These are phyloP conservation scores for Thecophora atra DNA, from an alignment of 2,888 invertebrate genomes.

Conservation along the genomic window DNA sequence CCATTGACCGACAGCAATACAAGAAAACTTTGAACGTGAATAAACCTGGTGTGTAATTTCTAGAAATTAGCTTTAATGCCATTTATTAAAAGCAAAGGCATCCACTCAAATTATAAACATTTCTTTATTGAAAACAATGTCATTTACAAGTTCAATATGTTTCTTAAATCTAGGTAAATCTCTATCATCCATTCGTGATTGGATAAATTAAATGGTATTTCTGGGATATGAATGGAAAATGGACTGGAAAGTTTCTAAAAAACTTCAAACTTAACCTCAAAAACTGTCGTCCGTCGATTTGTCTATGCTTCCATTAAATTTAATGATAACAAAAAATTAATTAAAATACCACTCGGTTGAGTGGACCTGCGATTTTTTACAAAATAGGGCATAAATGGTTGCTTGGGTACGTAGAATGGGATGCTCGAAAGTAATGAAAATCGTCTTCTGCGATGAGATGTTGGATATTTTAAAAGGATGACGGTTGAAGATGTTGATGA, in stretches of 20 bases:
- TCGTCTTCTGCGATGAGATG: no score
- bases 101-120: conserved; percentile 1
- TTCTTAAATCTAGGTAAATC: background rate
- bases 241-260: conserved; percentile 5
- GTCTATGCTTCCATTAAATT: background rate
- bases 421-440: no score
- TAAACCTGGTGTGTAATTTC: background rate
- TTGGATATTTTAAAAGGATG: no score
- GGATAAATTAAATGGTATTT: no score
- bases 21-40: background rate
- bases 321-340: no score
- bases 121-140: conserved; percentile 29
- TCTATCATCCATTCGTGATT: no score
- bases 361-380: no score
- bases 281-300: background rate
- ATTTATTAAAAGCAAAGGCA: background rate
- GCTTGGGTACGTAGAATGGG: no score
- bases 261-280: no score
- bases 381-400: no score
- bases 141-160: conserved; percentile 19
- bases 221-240: background rate
- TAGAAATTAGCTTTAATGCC: background rate
- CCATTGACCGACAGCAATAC: background rate
- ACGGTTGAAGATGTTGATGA: no score
- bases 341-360: no score